A percentile compares a stretch with the other conserved stretches of the same genome.
phyloP scores from a whole-genome alignment of 1,140 invertebrate genomes.

The Centruroides sculpturatus region DNA sequence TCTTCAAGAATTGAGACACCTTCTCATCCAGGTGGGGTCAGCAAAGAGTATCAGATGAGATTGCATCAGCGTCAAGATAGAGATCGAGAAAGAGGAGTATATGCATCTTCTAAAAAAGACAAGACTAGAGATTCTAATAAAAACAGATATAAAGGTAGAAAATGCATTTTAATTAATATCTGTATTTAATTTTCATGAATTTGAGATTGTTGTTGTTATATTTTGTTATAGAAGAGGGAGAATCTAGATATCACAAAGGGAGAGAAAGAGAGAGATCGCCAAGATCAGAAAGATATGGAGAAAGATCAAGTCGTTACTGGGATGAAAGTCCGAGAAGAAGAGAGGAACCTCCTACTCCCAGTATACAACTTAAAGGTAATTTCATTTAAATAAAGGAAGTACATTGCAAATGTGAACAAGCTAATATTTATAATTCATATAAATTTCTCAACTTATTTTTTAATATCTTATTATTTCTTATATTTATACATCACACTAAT shows the following conservation, averaged over 20 bases:
- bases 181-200: no score
- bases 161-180: no score
- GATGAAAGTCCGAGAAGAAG: neutral
- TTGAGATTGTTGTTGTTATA: no score
- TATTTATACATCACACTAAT: no score
- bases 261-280: conserved; percentile 5
- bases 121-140: conserved; percentile 16
- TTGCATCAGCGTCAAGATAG: conserved; percentile 35
- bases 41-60: conserved; percentile 51
- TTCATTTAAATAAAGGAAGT: neutral
- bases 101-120: conserved; percentile 32
- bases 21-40: conserved; percentile 80
- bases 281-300: conserved; percentile 17
- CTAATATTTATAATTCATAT: no score
- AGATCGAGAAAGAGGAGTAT: conserved; percentile 38
- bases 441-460: neutral
- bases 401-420: neutral
- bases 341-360: conserved; percentile 10
- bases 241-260: conserved; percentile 3
- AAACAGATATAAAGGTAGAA: conserved; percentile 17
- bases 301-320: conserved; percentile 10
- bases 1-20: conserved; percentile 71
- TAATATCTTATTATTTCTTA: no score
- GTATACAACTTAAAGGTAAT: conserved; percentile 10
- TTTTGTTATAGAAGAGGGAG: no score